Evolutionary conservation across 1,140 invertebrate genomes (phyloP).

Genomic region (Pseudomyrmex flavicornis): DNA sequence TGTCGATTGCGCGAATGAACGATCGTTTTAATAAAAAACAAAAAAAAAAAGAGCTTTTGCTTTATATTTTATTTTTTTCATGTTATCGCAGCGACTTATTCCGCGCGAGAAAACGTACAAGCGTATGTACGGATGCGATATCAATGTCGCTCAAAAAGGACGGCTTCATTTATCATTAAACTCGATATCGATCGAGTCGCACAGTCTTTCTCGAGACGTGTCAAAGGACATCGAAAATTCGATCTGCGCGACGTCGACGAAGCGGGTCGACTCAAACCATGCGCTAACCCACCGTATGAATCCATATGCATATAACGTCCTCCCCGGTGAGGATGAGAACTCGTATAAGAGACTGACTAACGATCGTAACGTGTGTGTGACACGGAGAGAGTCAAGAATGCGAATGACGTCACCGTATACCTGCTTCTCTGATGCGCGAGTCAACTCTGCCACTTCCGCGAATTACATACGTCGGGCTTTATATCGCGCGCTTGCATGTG

Average conservation of each 20-base stretch:
- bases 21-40: too few species aligned
- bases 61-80: too few species aligned
- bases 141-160: slow-evolving; percentile 21
- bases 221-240: slow-evolving; percentile 45
- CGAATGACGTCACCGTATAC: slow-evolving; percentile 68
- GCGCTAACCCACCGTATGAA: slow-evolving; percentile 33
- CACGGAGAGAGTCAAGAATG: slow-evolving; percentile 68
- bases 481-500: slow-evolving; percentile 1
- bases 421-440: slow-evolving; percentile 14
- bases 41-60: too few species aligned
- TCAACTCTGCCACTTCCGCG: slow-evolving; percentile 58
- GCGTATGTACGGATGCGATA: not conserved
- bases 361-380: slow-evolving; percentile 71
- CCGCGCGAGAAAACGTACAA: not conserved
- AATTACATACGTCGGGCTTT: slow-evolving; percentile 22
- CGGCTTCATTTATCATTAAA: slow-evolving; percentile 33
- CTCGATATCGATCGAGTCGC: not conserved
- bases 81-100: too few species aligned
- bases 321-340: slow-evolving; percentile 49
- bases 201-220: slow-evolving; percentile 9
- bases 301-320: slow-evolving; percentile 40
- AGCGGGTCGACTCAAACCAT: not conserved
- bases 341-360: slow-evolving; percentile 69
- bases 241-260: slow-evolving; percentile 6
- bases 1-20: not conserved